Evolutionary conservation across 2,888 invertebrate genomes (phyloP).

Genomic region (Drosophila monieri): DNA sequence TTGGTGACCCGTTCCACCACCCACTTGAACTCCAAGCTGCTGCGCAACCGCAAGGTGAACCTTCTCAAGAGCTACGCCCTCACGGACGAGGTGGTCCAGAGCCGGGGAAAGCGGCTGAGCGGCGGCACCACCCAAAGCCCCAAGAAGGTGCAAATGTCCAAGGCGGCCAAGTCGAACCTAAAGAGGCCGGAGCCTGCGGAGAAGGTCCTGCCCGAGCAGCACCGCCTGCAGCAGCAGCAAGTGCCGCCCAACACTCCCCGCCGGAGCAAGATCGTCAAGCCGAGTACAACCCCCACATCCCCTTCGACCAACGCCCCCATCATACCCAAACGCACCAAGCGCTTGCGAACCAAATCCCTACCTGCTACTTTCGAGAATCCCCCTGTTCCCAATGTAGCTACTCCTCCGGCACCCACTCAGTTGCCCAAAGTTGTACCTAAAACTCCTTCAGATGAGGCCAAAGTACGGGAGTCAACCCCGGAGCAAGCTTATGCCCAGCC

Average conservation of each 20-base stretch:
- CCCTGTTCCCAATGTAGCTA: background rate
- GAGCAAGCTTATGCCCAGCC: constrained; percentile 25
- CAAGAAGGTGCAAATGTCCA: constrained; percentile 27
- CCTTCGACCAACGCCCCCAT: constrained; percentile 4
- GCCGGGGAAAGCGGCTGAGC: constrained; percentile 49
- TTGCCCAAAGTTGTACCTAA: background rate
- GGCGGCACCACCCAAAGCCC: constrained; percentile 41
- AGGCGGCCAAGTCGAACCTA: constrained; percentile 3
- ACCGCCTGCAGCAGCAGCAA: constrained; percentile 31
- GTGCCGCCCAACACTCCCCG: constrained; percentile 8
- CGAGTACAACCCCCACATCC: background rate
- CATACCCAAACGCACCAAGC: constrained; percentile 8
- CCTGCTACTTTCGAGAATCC: constrained; percentile 2
- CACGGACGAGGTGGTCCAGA: constrained; percentile 33
- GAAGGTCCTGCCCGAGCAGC: constrained; percentile 15
- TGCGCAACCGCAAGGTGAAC: constrained; percentile 76
- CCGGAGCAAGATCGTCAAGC: background rate
- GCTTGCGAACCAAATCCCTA: constrained; percentile 17
- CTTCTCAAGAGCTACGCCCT: constrained; percentile 65
- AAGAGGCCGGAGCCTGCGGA: constrained; percentile 21
- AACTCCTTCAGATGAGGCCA: background rate
- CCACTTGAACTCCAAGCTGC: constrained; percentile 68
- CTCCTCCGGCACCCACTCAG: background rate
- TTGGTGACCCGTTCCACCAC: constrained; percentile 69
- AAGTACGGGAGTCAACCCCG: constrained; percentile 3